Conservation (phyloP, 2,888 invertebrate genomes). For the Pseudococcus jackbeardsleyi region DNA sequence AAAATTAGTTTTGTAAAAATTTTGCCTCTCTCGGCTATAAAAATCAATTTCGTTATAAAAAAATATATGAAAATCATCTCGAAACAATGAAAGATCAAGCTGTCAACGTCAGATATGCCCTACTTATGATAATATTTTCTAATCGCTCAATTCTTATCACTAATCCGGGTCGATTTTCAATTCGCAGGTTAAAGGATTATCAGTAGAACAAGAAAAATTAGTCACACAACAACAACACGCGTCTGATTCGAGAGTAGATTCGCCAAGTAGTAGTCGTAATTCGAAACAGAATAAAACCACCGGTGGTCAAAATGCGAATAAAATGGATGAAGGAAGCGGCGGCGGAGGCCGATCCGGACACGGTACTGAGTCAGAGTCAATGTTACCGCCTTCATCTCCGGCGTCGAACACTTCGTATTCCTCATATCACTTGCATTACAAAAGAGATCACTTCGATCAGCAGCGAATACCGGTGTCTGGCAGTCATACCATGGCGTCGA, state of each 20-base stretch:
- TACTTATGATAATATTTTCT: too few relatives aligned
- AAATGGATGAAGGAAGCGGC: slow-evolving; percentile 66
- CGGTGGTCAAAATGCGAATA: slow-evolving; percentile 68
- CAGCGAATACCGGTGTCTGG: slow-evolving; percentile 59
- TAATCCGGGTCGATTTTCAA: neutral
- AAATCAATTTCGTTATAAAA: too few relatives aligned
- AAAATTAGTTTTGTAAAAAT: too few relatives aligned
- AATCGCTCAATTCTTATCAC: neutral
- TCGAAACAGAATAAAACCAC: slow-evolving; percentile 68
- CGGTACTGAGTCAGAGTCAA: slow-evolving; percentile 55
- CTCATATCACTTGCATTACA: slow-evolving; percentile 68
- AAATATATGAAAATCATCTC: too few relatives aligned
- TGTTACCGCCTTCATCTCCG: slow-evolving; percentile 70
- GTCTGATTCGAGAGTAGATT: slow-evolving; percentile 64
- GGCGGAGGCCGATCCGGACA: slow-evolving; percentile 56
- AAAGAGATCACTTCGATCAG: slow-evolving; percentile 69
- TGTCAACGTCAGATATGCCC: too few relatives aligned
- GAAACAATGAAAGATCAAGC: too few relatives aligned
- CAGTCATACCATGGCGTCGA: slow-evolving; percentile 69
- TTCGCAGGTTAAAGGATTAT: slow-evolving; percentile 80
- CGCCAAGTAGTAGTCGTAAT: slow-evolving; percentile 64
- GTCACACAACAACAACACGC: slow-evolving; percentile 69
- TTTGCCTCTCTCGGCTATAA: too few relatives aligned
- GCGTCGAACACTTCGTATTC: slow-evolving; percentile 73
- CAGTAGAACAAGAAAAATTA: slow-evolving; percentile 81